phyloP scores from a whole-genome alignment of 2,888 invertebrate genomes.

The Drosophila mayaguana region DNA sequence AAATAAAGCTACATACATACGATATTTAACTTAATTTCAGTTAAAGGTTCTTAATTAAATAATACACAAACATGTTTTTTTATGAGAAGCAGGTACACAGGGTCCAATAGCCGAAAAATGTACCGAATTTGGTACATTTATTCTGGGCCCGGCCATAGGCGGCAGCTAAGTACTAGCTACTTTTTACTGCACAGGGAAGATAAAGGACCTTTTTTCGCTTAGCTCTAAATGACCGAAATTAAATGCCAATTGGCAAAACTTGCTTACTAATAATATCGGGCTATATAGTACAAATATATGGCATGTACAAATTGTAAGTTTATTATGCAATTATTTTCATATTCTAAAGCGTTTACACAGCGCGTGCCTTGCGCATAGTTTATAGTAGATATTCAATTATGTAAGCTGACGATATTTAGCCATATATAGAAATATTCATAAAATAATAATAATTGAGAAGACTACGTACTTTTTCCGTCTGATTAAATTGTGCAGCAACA shows the following conservation, averaged over 20 bases:
- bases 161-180: conserved; percentile 25
- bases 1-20: neutral
- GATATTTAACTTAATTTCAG: too few relatives aligned
- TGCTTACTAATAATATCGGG: conserved; percentile 1
- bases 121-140: neutral
- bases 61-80: neutral
- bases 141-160: neutral
- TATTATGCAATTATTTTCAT: conserved; percentile 60
- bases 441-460: neutral
- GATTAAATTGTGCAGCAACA: conserved; percentile 10
- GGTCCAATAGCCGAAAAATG: neutral
- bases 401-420: conserved; percentile 9
- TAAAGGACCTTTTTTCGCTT: conserved; percentile 21
- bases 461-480: conserved; percentile 50
- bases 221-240: conserved; percentile 35
- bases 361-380: conserved; percentile 3
- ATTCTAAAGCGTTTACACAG: conserved; percentile 3
- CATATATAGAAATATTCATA: neutral
- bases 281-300: neutral
- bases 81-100: neutral
- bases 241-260: conserved; percentile 36
- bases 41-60: neutral
- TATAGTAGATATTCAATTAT: conserved; percentile 20
- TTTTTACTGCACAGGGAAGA: conserved; percentile 29
- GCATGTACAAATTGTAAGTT: conserved; percentile 10